Conservation (phyloP, 2,113 vertebrate genomes). For the Henicopernis longicauda region DNA sequence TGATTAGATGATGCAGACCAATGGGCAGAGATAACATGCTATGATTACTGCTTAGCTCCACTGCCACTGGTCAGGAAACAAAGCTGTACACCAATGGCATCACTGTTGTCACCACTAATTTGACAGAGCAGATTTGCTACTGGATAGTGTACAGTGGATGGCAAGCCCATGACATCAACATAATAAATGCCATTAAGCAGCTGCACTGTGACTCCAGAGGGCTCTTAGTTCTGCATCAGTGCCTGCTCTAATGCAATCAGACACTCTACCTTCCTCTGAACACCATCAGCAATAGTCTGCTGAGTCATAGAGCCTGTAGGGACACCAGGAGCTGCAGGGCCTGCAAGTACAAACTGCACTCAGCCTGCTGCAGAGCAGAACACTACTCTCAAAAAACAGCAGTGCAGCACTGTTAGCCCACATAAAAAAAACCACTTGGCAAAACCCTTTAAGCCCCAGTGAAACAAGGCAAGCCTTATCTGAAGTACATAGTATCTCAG, state of each 20-base stretch:
- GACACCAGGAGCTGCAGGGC: slow-evolving; percentile 2
- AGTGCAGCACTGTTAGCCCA: neutral
- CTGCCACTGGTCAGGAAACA: neutral
- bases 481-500: neutral
- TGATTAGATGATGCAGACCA: neutral
- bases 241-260: neutral
- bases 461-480: neutral
- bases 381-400: neutral
- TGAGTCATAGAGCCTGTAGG: slow-evolving; percentile 57
- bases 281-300: slow-evolving; percentile 35
- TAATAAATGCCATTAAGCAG: neutral
- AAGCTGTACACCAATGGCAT: slow-evolving; percentile 26
- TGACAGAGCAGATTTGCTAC: neutral
- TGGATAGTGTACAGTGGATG: neutral
- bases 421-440: neutral
- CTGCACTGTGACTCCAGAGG: neutral
- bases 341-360: neutral
- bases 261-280: neutral
- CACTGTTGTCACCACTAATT: slow-evolving; percentile 12
- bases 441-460: neutral
- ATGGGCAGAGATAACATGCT: neutral
- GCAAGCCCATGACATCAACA: neutral
- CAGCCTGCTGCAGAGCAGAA: slow-evolving; percentile 4
- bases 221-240: neutral
- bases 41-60: neutral